Conservation (phyloP, 2,888 invertebrate genomes). For the Eumacrocentrus americanus region DNA sequence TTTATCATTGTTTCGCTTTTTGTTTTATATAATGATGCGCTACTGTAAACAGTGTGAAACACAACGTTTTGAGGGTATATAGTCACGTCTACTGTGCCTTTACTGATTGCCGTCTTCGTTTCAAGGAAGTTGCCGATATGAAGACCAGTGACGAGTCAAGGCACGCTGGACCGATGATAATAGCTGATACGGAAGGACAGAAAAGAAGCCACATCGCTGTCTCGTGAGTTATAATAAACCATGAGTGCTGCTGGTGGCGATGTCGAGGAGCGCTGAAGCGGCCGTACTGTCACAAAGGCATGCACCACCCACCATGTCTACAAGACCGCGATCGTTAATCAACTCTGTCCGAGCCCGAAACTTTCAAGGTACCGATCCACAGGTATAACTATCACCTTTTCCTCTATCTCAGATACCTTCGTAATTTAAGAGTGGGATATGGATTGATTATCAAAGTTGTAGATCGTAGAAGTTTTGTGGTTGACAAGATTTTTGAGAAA, state of each 20-base stretch:
- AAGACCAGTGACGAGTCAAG: too few relatives aligned
- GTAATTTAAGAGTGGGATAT: conserved; percentile 34
- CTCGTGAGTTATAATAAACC: conserved; percentile 30
- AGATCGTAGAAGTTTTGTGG: background rate
- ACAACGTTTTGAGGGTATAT: too few relatives aligned
- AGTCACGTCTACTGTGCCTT: too few relatives aligned
- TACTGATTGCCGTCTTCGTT: too few relatives aligned
- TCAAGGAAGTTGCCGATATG: too few relatives aligned
- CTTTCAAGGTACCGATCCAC: conserved; percentile 58
- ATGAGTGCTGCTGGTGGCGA: conserved; percentile 48
- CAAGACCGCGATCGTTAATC: conserved; percentile 59
- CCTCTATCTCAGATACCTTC: conserved; percentile 3
- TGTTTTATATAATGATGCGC: too few relatives aligned
- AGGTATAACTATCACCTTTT: conserved; percentile 46
- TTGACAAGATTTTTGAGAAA: background rate
- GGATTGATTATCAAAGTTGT: conserved; percentile 25
- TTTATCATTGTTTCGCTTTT: too few relatives aligned
- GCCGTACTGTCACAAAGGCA: conserved; percentile 61
- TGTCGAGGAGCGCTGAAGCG: conserved; percentile 56
- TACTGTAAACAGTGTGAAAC: too few relatives aligned
- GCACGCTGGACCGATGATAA: too few relatives aligned
- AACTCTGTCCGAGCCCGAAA: conserved; percentile 58
- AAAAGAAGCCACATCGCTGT: background rate
- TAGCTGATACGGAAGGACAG: too few relatives aligned
- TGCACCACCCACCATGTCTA: conserved; percentile 62